These are phyloP conservation scores for Cossypha heuglini DNA, from an alignment of 2,797 vertebrate species.

Conservation along the genomic window DNA sequence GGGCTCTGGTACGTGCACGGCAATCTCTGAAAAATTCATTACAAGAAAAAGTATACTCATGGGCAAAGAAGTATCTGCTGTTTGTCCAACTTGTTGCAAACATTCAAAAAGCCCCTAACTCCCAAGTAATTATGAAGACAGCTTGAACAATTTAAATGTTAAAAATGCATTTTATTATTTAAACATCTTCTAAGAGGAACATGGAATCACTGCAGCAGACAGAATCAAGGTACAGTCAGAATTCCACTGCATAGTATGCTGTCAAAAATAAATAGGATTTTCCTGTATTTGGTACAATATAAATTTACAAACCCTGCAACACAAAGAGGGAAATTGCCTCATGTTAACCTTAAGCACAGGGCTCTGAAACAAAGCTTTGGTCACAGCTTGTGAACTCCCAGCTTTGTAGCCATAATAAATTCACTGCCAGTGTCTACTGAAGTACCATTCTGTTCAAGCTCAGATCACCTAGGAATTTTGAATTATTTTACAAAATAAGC, in stretches of 20 bases:
- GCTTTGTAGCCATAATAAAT: not conserved
- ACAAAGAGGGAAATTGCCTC: not conserved
- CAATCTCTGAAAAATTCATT: conserved; percentile 3
- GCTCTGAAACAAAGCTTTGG: not conserved
- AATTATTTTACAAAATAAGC: not conserved
- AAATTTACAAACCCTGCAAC: not conserved
- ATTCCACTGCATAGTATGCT: not conserved
- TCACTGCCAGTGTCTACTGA: not conserved
- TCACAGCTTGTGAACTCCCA: not conserved
- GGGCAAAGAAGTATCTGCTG: not conserved
- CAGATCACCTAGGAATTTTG: not conserved
- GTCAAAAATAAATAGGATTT: not conserved
- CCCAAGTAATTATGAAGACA: conserved; percentile 9
- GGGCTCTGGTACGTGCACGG: not conserved
- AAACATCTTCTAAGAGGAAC: not conserved
- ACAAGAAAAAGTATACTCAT: not conserved
- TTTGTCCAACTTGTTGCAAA: not conserved
- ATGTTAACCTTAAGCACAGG: not conserved
- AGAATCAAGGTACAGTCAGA: not conserved
- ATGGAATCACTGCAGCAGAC: not conserved
- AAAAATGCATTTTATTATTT: conserved; percentile 52
- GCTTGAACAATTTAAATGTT: conserved; percentile 37
- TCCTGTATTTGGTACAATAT: not conserved
- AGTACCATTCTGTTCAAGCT: not conserved
- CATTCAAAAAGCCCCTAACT: not conserved